Base-by-base conservation (phyloP, 23 tunicate genomes). In the Ascidia mentula region DNA sequence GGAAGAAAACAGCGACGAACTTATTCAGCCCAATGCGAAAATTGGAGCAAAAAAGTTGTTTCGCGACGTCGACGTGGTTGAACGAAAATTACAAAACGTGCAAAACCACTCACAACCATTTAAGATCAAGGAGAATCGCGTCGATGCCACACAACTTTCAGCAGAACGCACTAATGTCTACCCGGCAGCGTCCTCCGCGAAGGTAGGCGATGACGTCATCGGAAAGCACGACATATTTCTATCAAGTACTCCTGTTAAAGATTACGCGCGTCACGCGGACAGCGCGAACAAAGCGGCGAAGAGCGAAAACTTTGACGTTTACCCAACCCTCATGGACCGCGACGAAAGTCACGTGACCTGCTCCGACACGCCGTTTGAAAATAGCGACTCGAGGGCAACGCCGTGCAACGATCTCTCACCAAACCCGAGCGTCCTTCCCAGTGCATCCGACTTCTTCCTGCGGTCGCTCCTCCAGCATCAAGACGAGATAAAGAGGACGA, bases 401-500 rank as follows among this genome's bases (percentile, higher is more conserved):
- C 24, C 65, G 24, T 28, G 65, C 24, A 28, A 5, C 24, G 65
- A 53, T 9, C 65, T 53, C 15, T 77, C 80, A 5, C 80, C 80
- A 22, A 77, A 77, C 60, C 80, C 80, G 36, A 77, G 80, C 69
- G 31, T 85, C 77, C 8, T 77, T 72, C 78, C 79, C 31, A 40
- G 37, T 77, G 69, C 69, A 22, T 26, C 71, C 5, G 82, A 79
- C 36, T 79, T 53, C 38, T 79, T 79, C 36, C 74, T 79, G 36
- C 34, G 74, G 33, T 79, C 82, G 34, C 40, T 79, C 32, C 4
- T 79, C 30, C 72, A 79, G 74, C 74, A 70, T 26, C 38, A 81
- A 38, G 84, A 76, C 1, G 78, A 59, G 35, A 88, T 88, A 20
- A 82, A 74, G 53, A 46, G 30, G 31, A 88, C 93, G 26, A 82